A percentile compares a stretch with the other conserved stretches of the same genome.
Conservation (phyloP, 2,797 vertebrate species). For the Pitangus sulphuratus region DNA sequence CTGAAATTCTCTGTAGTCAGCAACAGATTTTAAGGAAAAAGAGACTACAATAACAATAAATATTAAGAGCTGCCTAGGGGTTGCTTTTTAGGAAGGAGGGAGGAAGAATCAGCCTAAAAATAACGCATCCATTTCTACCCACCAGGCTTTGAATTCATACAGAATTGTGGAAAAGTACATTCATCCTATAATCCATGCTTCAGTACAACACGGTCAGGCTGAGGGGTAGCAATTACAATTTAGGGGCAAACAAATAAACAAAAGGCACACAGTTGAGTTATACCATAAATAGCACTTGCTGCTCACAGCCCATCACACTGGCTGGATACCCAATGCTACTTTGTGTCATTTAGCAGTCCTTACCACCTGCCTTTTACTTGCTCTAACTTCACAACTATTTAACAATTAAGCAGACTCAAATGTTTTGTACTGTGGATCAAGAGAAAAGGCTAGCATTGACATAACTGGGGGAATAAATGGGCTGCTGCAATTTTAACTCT, state of each 20-base stretch:
- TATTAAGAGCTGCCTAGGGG: neutral
- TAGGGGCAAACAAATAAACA: neutral
- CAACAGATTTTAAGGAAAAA: neutral
- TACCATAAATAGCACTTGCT: neutral
- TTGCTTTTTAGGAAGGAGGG: neutral
- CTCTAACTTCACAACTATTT: neutral
- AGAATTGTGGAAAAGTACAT: neutral
- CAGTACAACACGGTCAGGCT: neutral
- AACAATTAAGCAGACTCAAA: neutral
- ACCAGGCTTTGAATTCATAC: neutral
- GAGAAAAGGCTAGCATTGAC: neutral
- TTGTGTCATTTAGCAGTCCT: neutral
- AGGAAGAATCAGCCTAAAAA: neutral
- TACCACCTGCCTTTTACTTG: neutral
- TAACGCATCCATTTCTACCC: neutral
- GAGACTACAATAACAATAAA: neutral
- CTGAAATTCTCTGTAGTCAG: neutral
- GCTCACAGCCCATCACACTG: neutral
- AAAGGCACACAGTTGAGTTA: neutral
- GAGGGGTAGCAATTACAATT: neutral
- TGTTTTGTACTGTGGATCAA: neutral
- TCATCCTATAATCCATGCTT: neutral
- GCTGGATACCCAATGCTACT: neutral
- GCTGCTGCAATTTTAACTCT: neutral
- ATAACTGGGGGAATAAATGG: neutral